A percentile compares a stretch with the other conserved stretches of the same genome.
These are phyloP conservation scores for Ceraclea dissimilis DNA, from an alignment of 2,888 invertebrate species.

Conservation along the genomic window DNA sequence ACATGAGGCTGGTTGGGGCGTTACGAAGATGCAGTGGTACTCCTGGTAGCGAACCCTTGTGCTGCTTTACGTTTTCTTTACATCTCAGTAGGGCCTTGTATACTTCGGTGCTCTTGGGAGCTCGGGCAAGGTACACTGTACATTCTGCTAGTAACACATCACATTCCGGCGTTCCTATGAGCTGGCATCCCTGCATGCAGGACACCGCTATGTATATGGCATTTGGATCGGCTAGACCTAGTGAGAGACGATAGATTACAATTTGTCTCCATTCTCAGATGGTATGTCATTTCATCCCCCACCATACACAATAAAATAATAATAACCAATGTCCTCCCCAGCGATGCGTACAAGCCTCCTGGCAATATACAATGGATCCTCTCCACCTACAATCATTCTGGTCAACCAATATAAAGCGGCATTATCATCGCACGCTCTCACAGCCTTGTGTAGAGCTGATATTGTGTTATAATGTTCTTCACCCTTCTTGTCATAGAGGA, in stretches of 20 bases:
- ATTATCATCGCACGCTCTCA: conserved; percentile 71
- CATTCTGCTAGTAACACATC: conserved; percentile 72
- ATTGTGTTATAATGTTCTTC: conserved; percentile 79
- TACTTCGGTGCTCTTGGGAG: conserved; percentile 62
- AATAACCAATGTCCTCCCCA: conserved; percentile 67
- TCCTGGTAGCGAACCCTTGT: conserved; percentile 61
- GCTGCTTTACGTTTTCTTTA: conserved; percentile 50
- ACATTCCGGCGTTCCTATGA: conserved; percentile 76
- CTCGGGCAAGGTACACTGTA: conserved; percentile 67
- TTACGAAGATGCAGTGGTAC: conserved; percentile 74
- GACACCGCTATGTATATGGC: conserved; percentile 63
- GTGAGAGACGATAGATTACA: too few relatives aligned
- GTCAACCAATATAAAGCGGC: conserved; percentile 78
- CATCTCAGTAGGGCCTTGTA: conserved; percentile 54
- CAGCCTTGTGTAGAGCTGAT: conserved; percentile 77
- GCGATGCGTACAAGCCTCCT: conserved; percentile 66
- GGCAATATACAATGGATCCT: conserved; percentile 72
- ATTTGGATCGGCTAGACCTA: conserved; percentile 59
- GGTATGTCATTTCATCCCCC: too few relatives aligned
- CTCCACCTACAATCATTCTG: conserved; percentile 70
- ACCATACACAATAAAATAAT: too few relatives aligned
- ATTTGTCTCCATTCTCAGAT: too few relatives aligned
- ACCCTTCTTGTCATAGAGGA: conserved; percentile 70
- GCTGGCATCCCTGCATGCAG: conserved; percentile 70
- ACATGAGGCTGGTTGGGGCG: conserved; percentile 73